phyloP scores from a whole-genome alignment of 2,888 invertebrate genomes.

The Sinhomidia bicolor region DNA sequence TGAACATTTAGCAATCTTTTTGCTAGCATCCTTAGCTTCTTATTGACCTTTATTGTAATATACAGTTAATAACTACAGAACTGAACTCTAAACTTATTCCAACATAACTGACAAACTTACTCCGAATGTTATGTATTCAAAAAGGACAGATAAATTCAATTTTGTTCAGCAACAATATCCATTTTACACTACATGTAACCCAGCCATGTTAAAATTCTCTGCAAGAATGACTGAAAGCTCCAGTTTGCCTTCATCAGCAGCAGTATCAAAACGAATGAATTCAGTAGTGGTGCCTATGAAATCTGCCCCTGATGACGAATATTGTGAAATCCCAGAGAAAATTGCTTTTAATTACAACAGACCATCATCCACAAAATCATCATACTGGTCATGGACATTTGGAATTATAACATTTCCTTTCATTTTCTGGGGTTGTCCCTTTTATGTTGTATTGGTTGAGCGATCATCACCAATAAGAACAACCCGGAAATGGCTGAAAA shows the following conservation, averaged over 20 bases:
- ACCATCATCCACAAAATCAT: neutral
- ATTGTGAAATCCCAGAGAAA: neutral
- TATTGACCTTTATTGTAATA: too few relatives aligned
- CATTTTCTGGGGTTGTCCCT: conserved; percentile 71
- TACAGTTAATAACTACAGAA: too few relatives aligned
- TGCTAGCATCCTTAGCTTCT: too few relatives aligned
- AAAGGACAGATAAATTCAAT: neutral
- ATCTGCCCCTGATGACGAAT: neutral
- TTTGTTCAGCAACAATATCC: conserved; percentile 46
- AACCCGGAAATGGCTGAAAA: conserved; percentile 62
- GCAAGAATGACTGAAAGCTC: neutral
- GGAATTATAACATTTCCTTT: conserved; percentile 67
- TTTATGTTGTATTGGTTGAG: conserved; percentile 53
- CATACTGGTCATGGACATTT: conserved; percentile 74
- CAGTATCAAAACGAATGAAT: neutral
- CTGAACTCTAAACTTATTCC: too few relatives aligned
- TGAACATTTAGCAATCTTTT: too few relatives aligned
- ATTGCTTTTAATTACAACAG: neutral
- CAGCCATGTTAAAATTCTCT: conserved; percentile 17
- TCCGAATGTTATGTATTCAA: conserved; percentile 38
- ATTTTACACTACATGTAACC: conserved; percentile 30
- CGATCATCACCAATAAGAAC: conserved; percentile 10
- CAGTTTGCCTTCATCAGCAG: neutral
- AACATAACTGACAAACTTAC: too few relatives aligned
- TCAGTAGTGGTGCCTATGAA: conserved; percentile 16